These are phyloP conservation scores for Copsychus sechellarum DNA, from an alignment of 2,113 vertebrate genomes.

Conservation along the genomic window DNA sequence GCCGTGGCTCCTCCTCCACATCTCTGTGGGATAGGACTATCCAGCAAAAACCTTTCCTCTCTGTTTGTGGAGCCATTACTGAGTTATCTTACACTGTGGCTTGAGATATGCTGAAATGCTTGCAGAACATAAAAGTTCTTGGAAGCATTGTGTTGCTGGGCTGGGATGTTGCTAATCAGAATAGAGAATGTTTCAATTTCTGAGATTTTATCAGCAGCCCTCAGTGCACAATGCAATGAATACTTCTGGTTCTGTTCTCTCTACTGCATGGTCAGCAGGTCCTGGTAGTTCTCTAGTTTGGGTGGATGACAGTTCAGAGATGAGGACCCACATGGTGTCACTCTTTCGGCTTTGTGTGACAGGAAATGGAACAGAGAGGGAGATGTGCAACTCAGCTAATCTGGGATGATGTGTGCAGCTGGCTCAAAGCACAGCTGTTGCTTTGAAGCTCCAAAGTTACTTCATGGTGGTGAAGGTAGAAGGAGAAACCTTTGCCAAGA, in stretches of 20 bases:
- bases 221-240: background rate
- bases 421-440: background rate
- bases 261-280: background rate
- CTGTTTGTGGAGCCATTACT: background rate
- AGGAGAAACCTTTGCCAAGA: background rate
- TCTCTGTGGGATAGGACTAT: fast-evolving
- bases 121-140: background rate
- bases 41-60: background rate
- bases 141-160: background rate
- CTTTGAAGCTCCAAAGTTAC: background rate
- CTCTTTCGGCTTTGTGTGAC: background rate
- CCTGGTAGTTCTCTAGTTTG: background rate
- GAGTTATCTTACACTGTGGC: background rate
- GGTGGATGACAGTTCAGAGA: background rate
- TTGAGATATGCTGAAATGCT: background rate
- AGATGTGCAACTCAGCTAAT: background rate
- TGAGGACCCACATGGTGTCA: background rate
- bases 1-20: background rate
- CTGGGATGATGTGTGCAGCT: background rate
- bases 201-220: fast-evolving
- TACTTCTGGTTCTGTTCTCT: background rate
- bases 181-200: background rate
- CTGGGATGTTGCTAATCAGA: background rate
- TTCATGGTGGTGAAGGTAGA: background rate
- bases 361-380: background rate